phyloP scores from a whole-genome alignment of 2,888 invertebrate species.

The Eurytoma adleriae region DNA sequence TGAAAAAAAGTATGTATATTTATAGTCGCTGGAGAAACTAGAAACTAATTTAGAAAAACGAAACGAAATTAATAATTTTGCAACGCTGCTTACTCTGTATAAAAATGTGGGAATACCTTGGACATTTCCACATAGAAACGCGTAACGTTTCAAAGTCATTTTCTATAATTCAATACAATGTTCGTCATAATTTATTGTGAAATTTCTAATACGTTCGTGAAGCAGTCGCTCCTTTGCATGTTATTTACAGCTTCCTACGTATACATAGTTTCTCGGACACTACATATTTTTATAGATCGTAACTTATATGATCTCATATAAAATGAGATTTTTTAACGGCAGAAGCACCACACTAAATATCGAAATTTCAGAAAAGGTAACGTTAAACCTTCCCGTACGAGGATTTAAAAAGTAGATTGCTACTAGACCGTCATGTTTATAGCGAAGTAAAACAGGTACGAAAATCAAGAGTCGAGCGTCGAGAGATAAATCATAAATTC shows the following conservation, averaged over 20 bases:
- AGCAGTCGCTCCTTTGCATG: conserved; percentile 29
- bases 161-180: conserved; percentile 3
- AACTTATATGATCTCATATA: conserved; percentile 40
- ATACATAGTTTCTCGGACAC: conserved; percentile 16
- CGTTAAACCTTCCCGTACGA: conserved; percentile 15
- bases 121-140: too few species aligned
- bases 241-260: conserved; percentile 44
- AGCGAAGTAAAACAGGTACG: background rate
- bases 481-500: background rate
- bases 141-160: background rate
- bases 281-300: conserved; percentile 49
- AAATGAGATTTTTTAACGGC: conserved; percentile 27
- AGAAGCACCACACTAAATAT: conserved; percentile 24
- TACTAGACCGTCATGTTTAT: conserved; percentile 8
- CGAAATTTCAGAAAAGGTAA: conserved; percentile 21
- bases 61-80: too few species aligned
- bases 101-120: too few species aligned
- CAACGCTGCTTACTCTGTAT: too few species aligned
- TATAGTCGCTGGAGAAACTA: too few species aligned
- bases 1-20: too few species aligned
- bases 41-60: too few species aligned
- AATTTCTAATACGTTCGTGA: conserved; percentile 37
- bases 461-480: conserved; percentile 8
- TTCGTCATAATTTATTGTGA: conserved; percentile 31
- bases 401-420: conserved; percentile 33